Evolutionary conservation across 2,113 vertebrate species (phyloP), one percentile per base, ranked within the genome.

Genomic region (Leucosticte australis): DNA sequence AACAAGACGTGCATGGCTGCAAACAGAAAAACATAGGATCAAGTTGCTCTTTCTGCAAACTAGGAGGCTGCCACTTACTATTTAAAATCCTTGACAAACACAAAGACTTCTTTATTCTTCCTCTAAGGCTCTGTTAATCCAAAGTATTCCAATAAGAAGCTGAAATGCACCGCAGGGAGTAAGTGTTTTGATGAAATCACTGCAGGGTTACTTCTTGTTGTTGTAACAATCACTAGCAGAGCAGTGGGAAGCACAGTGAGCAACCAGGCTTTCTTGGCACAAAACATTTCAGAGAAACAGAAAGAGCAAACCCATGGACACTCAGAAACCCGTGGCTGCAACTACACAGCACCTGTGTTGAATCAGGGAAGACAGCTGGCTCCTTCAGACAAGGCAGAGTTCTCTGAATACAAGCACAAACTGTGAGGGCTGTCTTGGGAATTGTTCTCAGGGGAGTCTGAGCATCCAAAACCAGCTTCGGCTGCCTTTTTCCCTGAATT

Each of bases 111-210:
- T 95, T 96, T 95, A 95, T 94, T 90, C 90, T 75, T 94, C 53
- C 60, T 95, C 92, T 94, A 94, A 88, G 78, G 90, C 87, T 93
- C 87, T 89, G 70, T 93, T 94, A 96, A 96, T 93, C 89, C 89
- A 84, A 89, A 92, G 77, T 94, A 95, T 95, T 95, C 87, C 93
- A 97, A 65, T 92, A 95, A 94, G 83, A 95, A 87, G 87, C 90
- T 94, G 89, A 97, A 97, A 94, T 30, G 79, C 92, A 90, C 92
- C 1, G 0, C 73, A 87, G 95, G 84, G 87, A 96, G 88, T 59
- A 84, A 96, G 79, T 69, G 81, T 93, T 97, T 91, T 96, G 95
- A 97, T 96, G 89, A 93, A 96, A 93, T 94, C 96, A 96, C 89
- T 91, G 95, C 86, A 92, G 96, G 96, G 89, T 96, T 95, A 95